phyloP scores from a whole-genome alignment of 2,888 invertebrate species.

The Phengaris alcon region DNA sequence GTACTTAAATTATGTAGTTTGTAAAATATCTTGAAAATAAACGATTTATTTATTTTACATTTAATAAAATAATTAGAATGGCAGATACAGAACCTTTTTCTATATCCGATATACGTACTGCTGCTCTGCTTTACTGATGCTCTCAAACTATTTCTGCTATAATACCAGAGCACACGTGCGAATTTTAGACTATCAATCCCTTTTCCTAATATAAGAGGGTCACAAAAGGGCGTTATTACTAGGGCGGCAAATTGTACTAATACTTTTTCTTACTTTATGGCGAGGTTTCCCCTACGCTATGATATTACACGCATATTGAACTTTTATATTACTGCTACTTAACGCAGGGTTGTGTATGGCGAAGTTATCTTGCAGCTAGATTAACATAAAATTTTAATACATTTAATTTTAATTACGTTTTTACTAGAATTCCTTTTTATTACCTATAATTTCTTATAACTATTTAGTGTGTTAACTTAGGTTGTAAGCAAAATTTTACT shows the following conservation, averaged over 20 bases:
- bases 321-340: not conserved
- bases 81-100: no score
- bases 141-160: not conserved
- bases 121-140: no score
- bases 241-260: constrained; percentile 14
- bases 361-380: not conserved
- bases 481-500: no score
- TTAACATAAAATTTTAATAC: not conserved
- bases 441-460: no score
- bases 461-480: no score
- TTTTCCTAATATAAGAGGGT: constrained; percentile 6
- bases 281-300: not conserved
- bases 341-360: not conserved
- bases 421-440: no score
- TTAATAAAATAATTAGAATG: no score
- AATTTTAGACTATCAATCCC: constrained; percentile 15
- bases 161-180: not conserved
- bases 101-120: no score
- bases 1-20: no score
- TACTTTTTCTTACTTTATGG: constrained; percentile 15
- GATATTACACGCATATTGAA: constrained; percentile 15
- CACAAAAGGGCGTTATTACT: not conserved
- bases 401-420: no score
- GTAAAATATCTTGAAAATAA: no score
- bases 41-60: no score